Percentiles rank a stretch among this genome's conserved stretches.
Evolutionary conservation across 2,113 vertebrate genomes (phyloP).

Genomic region (Bubo blakistoni): DNA sequence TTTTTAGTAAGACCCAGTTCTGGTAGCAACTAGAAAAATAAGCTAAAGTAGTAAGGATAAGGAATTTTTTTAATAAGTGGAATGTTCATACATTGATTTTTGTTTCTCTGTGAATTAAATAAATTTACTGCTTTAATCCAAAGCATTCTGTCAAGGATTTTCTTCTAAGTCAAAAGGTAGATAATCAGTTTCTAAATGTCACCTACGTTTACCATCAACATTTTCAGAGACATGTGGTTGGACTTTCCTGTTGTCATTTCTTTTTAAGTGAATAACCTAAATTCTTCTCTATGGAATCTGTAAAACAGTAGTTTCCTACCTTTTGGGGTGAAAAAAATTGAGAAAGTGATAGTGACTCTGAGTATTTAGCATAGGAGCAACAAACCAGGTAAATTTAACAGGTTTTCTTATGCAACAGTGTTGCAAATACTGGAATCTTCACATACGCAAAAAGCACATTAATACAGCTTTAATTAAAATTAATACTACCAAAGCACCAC

Average conservation of each 20-base stretch:
- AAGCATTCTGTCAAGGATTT: background rate
- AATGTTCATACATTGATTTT: background rate
- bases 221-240: background rate
- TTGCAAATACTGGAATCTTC: background rate
- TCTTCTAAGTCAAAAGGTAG: background rate
- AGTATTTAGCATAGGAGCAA: background rate
- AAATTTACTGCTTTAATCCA: background rate
- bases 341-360: background rate
- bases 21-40: background rate
- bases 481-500: background rate
- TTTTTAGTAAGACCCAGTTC: background rate
- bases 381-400: background rate
- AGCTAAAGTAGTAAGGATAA: background rate
- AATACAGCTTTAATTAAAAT: background rate
- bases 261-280: background rate
- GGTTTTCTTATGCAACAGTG: background rate
- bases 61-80: background rate
- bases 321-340: background rate
- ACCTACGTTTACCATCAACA: background rate
- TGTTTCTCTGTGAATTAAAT: background rate
- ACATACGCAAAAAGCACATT: background rate
- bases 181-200: background rate
- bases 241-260: background rate
- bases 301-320: background rate
- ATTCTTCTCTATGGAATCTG: background rate